phyloP scores from a whole-genome alignment of 2,797 vertebrate genomes.

The Rhinatrema bivittatum region DNA sequence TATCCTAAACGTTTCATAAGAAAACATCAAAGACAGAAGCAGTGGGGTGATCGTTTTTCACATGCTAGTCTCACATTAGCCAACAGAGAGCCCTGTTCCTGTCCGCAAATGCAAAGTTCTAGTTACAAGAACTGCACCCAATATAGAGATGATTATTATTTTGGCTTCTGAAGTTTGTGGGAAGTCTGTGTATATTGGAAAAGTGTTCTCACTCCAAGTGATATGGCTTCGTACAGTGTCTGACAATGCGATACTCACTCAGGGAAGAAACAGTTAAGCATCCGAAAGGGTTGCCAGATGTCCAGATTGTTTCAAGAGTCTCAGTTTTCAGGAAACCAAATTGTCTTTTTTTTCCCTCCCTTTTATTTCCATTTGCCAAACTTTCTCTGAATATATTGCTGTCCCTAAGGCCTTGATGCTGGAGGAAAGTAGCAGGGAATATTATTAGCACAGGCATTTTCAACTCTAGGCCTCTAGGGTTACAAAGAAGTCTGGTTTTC shows the following conservation, averaged over 20 bases:
- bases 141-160: no score
- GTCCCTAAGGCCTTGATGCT: no score
- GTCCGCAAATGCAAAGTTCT: no score
- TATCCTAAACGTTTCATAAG: constrained; percentile 4
- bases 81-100: no score
- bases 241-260: constrained; percentile 16
- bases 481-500: no score
- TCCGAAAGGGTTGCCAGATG: constrained; percentile 14
- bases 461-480: no score
- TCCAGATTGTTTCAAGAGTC: constrained; percentile 4
- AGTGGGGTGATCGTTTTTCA: constrained; percentile 1
- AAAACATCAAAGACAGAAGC: constrained; percentile 6
- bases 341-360: not conserved
- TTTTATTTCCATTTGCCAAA: constrained; percentile 1
- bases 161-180: constrained; percentile 1
- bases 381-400: no score
- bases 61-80: not conserved
- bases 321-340: constrained; percentile 2
- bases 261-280: constrained; percentile 10
- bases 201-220: not conserved
- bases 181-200: not conserved
- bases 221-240: constrained; percentile 14
- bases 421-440: no score
- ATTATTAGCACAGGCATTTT: no score
- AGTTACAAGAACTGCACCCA: no score